These are phyloP conservation scores for Molanna angustata DNA, from an alignment of 2,888 invertebrate genomes.

Conservation along the genomic window DNA sequence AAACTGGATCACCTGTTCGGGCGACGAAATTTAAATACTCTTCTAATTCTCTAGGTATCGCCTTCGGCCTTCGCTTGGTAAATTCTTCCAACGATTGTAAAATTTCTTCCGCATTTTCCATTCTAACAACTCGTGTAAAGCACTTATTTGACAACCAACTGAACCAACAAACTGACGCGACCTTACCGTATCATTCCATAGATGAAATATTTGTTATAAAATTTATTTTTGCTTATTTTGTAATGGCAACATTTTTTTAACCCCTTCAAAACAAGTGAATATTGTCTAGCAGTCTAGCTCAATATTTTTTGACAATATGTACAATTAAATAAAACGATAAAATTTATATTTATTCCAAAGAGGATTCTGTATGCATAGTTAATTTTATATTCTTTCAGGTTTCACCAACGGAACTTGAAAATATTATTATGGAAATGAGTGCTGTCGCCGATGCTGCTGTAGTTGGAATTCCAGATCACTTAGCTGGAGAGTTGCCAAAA, in stretches of 20 bases:
- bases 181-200: background rate
- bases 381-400: no score
- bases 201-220: background rate
- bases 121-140: constrained; percentile 36
- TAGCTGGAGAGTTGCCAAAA: constrained; percentile 71
- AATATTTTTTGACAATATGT: no score
- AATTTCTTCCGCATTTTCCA: constrained; percentile 86
- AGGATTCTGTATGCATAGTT: no score
- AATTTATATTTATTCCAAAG: no score
- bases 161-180: constrained; percentile 22
- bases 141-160: constrained; percentile 10
- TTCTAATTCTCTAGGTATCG: constrained; percentile 84
- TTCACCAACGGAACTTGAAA: constrained; percentile 82
- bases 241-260: background rate
- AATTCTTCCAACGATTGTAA: constrained; percentile 81
- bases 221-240: background rate
- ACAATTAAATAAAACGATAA: no score
- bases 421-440: constrained; percentile 66
- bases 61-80: constrained; percentile 70
- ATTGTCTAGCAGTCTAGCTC: no score
- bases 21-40: constrained; percentile 89
- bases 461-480: constrained; percentile 67
- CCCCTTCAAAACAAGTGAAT: no score
- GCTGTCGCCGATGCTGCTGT: constrained; percentile 77
- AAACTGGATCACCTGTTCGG: constrained; percentile 90